A percentile compares a stretch with the other conserved stretches of the same genome.
Conservation (phyloP, 2,113 vertebrate species). For the Periophthalmus modestus region DNA sequence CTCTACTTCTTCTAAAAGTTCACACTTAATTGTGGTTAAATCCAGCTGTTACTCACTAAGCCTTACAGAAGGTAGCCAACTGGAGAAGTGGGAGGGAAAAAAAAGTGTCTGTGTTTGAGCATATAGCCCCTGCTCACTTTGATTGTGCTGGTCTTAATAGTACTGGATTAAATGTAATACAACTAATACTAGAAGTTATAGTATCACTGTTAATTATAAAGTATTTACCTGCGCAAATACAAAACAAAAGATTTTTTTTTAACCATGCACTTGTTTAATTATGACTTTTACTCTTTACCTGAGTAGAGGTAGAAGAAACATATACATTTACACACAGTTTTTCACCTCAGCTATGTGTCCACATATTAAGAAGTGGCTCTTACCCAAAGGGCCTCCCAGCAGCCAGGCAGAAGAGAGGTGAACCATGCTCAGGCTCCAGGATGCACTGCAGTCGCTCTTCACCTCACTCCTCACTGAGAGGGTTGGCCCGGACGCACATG, state of each 20-base stretch:
- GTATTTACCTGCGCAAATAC: too few species aligned
- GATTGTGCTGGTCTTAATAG: too few species aligned
- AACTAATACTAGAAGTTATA: too few species aligned
- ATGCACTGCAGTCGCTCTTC: background rate
- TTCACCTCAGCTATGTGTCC: background rate
- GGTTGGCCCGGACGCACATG: constrained; percentile 17
- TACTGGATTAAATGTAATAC: too few species aligned
- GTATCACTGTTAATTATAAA: too few species aligned
- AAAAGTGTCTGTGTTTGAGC: too few species aligned
- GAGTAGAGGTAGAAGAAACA: background rate
- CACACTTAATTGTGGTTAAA: too few species aligned
- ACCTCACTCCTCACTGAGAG: constrained; percentile 16
- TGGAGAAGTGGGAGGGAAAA: too few species aligned
- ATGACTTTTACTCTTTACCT: background rate
- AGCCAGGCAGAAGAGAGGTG: constrained; percentile 57
- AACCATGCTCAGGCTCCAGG: constrained; percentile 49
- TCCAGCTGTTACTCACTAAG: too few species aligned
- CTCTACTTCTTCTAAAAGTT: too few species aligned
- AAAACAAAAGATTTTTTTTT: background rate
- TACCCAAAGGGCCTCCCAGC: constrained; percentile 65
- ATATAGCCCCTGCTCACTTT: too few species aligned
- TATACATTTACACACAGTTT: background rate
- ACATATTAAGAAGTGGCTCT: constrained; percentile 29
- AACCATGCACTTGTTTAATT: background rate
- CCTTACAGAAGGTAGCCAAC: too few species aligned